Percentiles rank a stretch among this genome's conserved stretches.
Evolutionary conservation across 1,140 invertebrate species (phyloP).

Genomic region (Temnothorax nylanderi): DNA sequence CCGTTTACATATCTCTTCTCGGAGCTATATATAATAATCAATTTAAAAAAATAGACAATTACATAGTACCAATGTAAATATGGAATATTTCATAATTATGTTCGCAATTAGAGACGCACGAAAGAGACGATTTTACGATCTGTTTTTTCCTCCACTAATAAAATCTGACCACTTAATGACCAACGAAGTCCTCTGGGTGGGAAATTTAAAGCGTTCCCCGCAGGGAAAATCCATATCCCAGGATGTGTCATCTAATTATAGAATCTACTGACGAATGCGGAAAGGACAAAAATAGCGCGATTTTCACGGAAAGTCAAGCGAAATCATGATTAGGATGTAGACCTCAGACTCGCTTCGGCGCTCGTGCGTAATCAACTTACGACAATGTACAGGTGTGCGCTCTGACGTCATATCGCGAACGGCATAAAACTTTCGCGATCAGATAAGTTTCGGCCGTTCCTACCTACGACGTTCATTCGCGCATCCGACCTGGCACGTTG

Average conservation of each 20-base stretch:
- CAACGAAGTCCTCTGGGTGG: not conserved
- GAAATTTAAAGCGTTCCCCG: not conserved
- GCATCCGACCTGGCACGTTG: not conserved
- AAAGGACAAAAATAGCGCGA: not conserved
- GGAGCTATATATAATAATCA: not conserved
- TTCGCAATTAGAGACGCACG: not conserved
- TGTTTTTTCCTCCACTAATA: not conserved
- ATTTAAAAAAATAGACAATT: not conserved
- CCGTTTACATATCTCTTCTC: not conserved
- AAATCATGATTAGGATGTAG: not conserved
- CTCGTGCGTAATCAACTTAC: conserved; percentile 36
- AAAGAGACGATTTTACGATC: not conserved
- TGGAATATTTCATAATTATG: conserved; percentile 19
- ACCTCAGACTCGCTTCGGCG: not conserved
- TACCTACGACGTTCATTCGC: conserved; percentile 3
- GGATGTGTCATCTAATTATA: conserved; percentile 48
- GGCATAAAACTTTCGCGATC: conserved; percentile 27
- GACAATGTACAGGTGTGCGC: not conserved
- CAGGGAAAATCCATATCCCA: not conserved
- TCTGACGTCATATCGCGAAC: conserved; percentile 37
- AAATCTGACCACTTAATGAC: not conserved
- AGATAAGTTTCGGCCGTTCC: conserved; percentile 42
- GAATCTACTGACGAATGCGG: not conserved
- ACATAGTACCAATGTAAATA: not conserved
- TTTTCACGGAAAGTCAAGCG: conserved; percentile 4